phyloP scores from a whole-genome alignment of 2,888 invertebrate genomes.

The Itoplectis maculator region DNA sequence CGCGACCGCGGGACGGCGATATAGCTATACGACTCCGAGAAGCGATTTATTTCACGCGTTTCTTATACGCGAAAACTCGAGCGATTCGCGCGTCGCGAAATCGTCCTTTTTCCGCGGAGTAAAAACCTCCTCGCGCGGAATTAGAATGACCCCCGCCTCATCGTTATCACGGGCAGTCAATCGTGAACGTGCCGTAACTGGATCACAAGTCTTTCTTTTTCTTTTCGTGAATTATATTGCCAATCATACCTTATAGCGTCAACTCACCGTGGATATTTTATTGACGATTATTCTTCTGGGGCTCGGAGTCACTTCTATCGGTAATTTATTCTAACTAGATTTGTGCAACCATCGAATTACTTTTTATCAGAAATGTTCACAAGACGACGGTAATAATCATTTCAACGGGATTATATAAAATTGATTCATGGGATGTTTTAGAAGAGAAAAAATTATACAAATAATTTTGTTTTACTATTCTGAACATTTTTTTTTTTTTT shows the following conservation, averaged over 20 bases:
- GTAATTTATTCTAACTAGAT: neutral
- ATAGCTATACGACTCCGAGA: neutral
- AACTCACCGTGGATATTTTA: neutral
- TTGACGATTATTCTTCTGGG: neutral
- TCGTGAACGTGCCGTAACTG: constrained; percentile 25
- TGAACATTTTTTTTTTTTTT: too few relatives aligned
- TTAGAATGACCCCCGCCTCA: neutral
- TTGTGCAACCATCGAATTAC: neutral
- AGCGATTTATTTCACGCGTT: neutral
- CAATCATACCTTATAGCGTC: neutral
- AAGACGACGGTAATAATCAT: too few relatives aligned
- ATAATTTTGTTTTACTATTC: too few relatives aligned
- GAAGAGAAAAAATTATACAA: too few relatives aligned
- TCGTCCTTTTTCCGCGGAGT: constrained; percentile 11
- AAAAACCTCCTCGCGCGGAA: constrained; percentile 10
- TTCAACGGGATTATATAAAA: too few relatives aligned
- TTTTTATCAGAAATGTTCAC: neutral
- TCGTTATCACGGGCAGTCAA: constrained; percentile 32
- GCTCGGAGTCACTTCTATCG: neutral
- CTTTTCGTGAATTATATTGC: neutral
- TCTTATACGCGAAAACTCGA: constrained; percentile 30
- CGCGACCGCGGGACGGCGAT: constrained; percentile 14
- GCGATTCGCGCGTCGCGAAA: neutral
- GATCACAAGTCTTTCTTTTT: neutral
- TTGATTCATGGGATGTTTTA: too few relatives aligned